These are phyloP conservation scores for Nesoenas mayeri DNA, from an alignment of 2,113 vertebrate genomes.

Conservation along the genomic window DNA sequence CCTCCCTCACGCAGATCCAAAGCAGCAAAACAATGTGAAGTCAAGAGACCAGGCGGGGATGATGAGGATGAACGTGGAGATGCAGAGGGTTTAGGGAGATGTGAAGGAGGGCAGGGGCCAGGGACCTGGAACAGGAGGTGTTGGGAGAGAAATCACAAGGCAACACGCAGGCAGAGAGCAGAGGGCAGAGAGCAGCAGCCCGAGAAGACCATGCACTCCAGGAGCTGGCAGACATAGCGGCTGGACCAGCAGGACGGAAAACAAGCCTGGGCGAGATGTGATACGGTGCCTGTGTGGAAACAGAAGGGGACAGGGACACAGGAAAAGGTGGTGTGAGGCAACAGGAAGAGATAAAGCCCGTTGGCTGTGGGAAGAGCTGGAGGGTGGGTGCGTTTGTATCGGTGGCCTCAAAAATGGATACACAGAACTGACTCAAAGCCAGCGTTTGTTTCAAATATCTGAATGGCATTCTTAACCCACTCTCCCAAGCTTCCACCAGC, in stretches of 20 bases:
- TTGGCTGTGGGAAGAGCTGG: background rate
- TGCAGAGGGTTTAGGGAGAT: background rate
- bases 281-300: background rate
- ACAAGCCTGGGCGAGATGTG: background rate
- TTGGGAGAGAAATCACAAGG: accelerated
- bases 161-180: background rate
- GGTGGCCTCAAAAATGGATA: background rate
- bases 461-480: background rate
- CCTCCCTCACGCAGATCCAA: background rate
- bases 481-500: background rate
- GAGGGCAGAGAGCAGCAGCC: background rate
- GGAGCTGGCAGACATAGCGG: background rate
- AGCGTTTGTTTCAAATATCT: background rate
- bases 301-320: background rate
- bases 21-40: background rate
- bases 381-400: background rate
- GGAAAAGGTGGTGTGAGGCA: background rate
- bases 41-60: background rate
- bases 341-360: background rate
- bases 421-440: background rate
- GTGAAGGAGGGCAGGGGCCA: background rate
- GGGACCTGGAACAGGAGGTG: background rate
- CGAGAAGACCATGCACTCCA: background rate
- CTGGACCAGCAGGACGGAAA: background rate
- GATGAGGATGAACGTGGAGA: background rate